These are phyloP conservation scores for Heterotilapia buettikoferi DNA, from an alignment of 2,113 vertebrate species.

Conservation along the genomic window DNA sequence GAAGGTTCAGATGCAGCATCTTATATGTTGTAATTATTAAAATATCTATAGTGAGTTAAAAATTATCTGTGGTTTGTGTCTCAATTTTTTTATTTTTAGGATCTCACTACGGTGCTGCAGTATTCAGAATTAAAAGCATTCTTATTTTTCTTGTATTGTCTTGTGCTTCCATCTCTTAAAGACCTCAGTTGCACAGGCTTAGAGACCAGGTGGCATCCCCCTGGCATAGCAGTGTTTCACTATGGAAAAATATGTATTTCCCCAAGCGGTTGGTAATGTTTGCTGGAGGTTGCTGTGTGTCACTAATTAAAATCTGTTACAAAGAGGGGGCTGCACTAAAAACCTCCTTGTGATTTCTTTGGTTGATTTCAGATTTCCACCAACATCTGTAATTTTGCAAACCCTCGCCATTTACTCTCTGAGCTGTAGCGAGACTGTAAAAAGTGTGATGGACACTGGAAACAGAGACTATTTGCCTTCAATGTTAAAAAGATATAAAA, in stretches of 20 bases:
- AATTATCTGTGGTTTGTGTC: background rate
- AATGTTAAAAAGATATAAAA: background rate
- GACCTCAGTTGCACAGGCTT: background rate
- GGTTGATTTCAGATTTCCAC: background rate
- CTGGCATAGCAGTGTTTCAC: background rate
- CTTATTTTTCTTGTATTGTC: background rate
- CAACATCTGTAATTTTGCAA: background rate
- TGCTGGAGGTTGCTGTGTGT: background rate
- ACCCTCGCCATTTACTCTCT: background rate
- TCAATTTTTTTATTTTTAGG: background rate
- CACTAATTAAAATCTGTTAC: background rate
- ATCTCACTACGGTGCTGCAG: background rate
- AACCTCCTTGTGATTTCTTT: background rate
- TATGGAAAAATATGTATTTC: background rate
- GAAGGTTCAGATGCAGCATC: background rate
- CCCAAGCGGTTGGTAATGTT: background rate
- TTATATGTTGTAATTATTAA: background rate
- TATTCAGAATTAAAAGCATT: background rate
- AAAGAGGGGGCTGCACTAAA: background rate
- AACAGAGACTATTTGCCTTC: background rate
- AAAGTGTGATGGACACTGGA: background rate
- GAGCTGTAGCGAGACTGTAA: background rate
- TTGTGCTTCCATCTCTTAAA: background rate
- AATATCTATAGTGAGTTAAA: background rate
- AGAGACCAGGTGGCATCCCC: background rate